Evolutionary conservation across 2,797 vertebrate genomes (phyloP).

Genomic region (Anas acuta): DNA sequence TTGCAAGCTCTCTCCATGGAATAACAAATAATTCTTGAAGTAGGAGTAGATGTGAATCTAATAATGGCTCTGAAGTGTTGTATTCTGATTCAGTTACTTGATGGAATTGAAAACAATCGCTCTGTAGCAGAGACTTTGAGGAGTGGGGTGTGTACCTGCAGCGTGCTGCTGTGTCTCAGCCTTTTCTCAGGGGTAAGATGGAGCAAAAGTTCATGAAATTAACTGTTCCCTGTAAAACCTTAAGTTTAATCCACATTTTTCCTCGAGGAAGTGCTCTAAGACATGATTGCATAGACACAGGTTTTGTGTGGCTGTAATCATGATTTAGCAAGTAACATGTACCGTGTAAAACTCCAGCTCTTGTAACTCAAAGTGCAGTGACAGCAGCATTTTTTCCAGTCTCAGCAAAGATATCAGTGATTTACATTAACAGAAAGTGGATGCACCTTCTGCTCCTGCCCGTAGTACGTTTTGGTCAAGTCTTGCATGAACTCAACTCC

Average conservation of each 20-base stretch:
- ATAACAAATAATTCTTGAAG: neutral
- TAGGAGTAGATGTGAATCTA: neutral
- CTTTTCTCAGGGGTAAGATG: neutral
- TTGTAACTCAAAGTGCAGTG: neutral
- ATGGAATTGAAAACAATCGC: neutral
- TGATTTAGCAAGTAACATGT: neutral
- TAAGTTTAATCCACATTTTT: neutral
- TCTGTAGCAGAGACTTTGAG: neutral
- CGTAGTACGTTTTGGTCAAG: neutral
- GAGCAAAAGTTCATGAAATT: neutral
- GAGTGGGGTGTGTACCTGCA: neutral
- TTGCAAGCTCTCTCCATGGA: neutral
- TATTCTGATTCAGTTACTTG: neutral
- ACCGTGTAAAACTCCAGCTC: neutral
- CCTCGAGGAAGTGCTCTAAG: neutral
- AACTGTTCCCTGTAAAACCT: neutral
- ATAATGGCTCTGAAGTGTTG: neutral
- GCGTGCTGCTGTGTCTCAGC: neutral
- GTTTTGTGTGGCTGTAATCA: neutral
- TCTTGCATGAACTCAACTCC: neutral
- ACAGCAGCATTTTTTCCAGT: neutral
- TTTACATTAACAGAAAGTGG: neutral
- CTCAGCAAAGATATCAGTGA: accelerated
- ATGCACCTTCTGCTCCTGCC: neutral
- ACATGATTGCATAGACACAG: neutral